Percentiles rank a stretch among this genome's conserved stretches.
Conservation (phyloP, 2,797 vertebrate genomes). For the Chelmon rostratus region DNA sequence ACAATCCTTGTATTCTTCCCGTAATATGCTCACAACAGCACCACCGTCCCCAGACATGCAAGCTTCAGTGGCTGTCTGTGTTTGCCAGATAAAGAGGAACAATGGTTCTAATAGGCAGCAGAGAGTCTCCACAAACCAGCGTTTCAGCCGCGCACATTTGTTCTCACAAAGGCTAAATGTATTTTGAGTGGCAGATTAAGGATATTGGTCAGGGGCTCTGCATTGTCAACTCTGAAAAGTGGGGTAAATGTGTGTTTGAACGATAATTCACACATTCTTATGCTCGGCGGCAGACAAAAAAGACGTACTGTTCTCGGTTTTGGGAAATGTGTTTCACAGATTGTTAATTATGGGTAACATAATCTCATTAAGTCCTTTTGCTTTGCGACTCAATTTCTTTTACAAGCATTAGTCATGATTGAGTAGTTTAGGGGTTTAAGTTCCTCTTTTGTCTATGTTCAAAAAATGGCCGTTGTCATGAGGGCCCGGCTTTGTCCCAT, state of each 20-base stretch:
- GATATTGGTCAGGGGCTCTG: constrained; percentile 79
- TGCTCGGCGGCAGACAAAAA: constrained; percentile 75
- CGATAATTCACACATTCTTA: constrained; percentile 87
- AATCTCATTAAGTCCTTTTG: constrained; percentile 81
- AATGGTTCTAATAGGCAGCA: constrained; percentile 89
- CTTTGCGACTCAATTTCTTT: constrained; percentile 80
- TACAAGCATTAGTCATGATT: constrained; percentile 78
- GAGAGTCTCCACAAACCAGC: constrained; percentile 82
- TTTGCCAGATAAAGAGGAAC: constrained; percentile 90
- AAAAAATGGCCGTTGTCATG: constrained; percentile 57
- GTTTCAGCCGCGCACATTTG: constrained; percentile 85
- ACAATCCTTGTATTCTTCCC: constrained; percentile 74
- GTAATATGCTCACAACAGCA: constrained; percentile 70
- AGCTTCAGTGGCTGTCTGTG: constrained; percentile 82
- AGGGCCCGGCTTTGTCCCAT: constrained; percentile 49
- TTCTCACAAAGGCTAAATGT: constrained; percentile 87
- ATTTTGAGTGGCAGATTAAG: constrained; percentile 87
- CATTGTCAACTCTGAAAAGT: constrained; percentile 86
- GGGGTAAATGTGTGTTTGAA: constrained; percentile 86
- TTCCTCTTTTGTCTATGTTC: constrained; percentile 75
- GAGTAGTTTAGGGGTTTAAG: constrained; percentile 74
- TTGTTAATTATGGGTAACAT: constrained; percentile 80
- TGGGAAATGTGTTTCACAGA: constrained; percentile 73
- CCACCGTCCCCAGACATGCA: constrained; percentile 69
- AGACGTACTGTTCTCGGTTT: constrained; percentile 67